phyloP scores from a whole-genome alignment of 2,113 vertebrate species.

The Notarius quadriscutis region DNA sequence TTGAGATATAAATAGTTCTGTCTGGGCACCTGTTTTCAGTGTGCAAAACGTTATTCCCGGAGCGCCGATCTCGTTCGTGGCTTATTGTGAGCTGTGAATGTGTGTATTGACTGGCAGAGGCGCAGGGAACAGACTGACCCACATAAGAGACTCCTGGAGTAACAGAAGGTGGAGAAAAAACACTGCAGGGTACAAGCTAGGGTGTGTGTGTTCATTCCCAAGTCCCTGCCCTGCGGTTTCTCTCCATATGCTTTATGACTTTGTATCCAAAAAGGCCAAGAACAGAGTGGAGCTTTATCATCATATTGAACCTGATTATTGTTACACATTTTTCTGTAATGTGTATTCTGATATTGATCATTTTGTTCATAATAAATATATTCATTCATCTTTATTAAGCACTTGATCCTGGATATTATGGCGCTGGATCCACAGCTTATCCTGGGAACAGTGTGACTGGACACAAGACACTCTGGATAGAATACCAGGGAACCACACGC shows the following conservation, averaged over 20 bases:
- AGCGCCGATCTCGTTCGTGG: not conserved
- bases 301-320: not conserved
- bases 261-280: not conserved
- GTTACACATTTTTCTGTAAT: not conserved
- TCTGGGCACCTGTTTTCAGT: conserved; percentile 2
- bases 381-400: not conserved
- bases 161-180: conserved; percentile 27
- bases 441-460: not conserved
- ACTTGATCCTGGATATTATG: not conserved
- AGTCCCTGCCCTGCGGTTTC: not conserved
- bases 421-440: not conserved
- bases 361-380: not conserved
- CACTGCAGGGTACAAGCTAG: conserved; percentile 22
- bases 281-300: not conserved
- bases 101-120: not conserved
- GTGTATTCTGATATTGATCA: not conserved
- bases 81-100: not conserved
- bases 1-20: not conserved
- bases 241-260: not conserved
- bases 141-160: not conserved
- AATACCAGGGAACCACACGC: not conserved
- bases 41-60: not conserved
- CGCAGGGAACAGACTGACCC: conserved; percentile 21
- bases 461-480: not conserved
- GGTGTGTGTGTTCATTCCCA: not conserved